Evolutionary conservation across 1,140 invertebrate species (phyloP).

Genomic region (Cydia fagiglandana): DNA sequence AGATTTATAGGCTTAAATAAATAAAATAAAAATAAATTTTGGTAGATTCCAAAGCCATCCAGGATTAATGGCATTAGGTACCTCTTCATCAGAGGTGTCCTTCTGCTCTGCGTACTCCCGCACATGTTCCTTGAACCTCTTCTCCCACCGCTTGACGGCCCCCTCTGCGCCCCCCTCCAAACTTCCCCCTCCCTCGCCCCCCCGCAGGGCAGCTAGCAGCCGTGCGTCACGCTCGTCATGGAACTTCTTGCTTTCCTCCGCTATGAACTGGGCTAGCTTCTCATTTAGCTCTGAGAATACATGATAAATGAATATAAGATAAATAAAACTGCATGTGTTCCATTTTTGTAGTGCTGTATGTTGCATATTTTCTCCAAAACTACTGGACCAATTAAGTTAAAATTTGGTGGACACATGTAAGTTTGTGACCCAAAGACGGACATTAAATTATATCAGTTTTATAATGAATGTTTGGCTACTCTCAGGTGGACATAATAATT

Average conservation of each 20-base stretch:
- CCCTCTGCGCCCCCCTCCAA: constrained; percentile 69
- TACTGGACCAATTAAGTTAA: no score
- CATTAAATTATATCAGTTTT: no score
- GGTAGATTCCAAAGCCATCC: no score
- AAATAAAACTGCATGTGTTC: no score
- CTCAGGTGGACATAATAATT: no score
- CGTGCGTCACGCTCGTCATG: constrained; percentile 80
- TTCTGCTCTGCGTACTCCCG: constrained; percentile 84
- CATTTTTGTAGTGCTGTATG: no score
- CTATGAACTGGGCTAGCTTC: constrained; percentile 75
- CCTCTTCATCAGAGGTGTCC: constrained; percentile 86
- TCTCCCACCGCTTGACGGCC: constrained; percentile 75
- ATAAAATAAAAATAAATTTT: no score
- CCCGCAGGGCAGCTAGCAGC: constrained; percentile 73
- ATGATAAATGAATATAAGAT: neutral
- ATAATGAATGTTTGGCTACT: no score
- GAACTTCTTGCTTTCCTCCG: constrained; percentile 78
- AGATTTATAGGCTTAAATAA: no score
- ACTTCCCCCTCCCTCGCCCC: constrained; percentile 66
- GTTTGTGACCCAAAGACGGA: no score
- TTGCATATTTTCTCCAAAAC: no score
- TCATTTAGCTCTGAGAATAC: constrained; percentile 74
- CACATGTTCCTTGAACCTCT: constrained; percentile 76
- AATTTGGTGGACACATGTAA: no score
- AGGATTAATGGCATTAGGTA: neutral